Percentiles rank a stretch among this genome's conserved stretches.
These are phyloP conservation scores for Diceros bicornis DNA, from an alignment of 2,797 vertebrate species.

Conservation along the genomic window DNA sequence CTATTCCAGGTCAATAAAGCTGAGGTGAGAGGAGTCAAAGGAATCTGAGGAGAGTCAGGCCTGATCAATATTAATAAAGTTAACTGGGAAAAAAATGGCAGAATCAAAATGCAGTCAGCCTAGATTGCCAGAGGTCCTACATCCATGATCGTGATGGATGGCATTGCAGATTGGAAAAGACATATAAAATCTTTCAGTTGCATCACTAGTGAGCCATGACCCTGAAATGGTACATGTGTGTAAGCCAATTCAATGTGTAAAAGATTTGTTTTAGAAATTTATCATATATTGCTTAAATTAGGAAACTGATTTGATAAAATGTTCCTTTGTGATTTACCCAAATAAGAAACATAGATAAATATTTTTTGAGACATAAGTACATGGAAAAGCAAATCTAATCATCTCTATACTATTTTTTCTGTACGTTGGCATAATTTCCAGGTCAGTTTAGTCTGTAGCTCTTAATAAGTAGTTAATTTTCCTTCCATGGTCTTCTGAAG, in stretches of 20 bases:
- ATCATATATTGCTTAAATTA: constrained; percentile 32
- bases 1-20: constrained; percentile 23
- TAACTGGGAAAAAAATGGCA: constrained; percentile 15
- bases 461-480: constrained; percentile 39
- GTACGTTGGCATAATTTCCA: background rate
- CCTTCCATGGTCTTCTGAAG: background rate
- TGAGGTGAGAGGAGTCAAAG: constrained; percentile 60
- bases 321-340: background rate
- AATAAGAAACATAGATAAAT: background rate
- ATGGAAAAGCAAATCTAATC: constrained; percentile 6
- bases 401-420: background rate
- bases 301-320: constrained; percentile 26
- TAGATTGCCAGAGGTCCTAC: background rate
- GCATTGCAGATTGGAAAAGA: background rate
- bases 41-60: constrained; percentile 56
- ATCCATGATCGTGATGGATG: constrained; percentile 62
- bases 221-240: background rate
- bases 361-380: background rate
- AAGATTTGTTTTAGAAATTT: constrained; percentile 43
- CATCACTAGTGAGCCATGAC: background rate
- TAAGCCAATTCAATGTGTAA: background rate
- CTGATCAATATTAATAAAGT: constrained; percentile 71
- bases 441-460: background rate
- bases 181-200: background rate
- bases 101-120: background rate